Evolutionary conservation across 2,888 invertebrate species (phyloP).

Genomic region (Dasysyrphus tricinctus): DNA sequence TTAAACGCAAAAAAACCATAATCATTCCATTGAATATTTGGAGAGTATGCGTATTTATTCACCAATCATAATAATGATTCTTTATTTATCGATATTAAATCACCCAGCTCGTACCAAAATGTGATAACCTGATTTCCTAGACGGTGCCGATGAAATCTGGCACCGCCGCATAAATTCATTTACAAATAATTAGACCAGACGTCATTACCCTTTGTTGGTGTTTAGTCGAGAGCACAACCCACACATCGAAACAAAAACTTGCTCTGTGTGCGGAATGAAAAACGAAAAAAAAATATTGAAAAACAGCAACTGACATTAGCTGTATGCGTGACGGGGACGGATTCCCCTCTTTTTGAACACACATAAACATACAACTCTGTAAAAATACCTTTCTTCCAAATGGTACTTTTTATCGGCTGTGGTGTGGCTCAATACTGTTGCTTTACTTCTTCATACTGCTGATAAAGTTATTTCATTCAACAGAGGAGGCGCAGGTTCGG

Average conservation of each 20-base stretch:
- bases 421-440: slow-evolving; percentile 62
- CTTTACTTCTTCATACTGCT: slow-evolving; percentile 52
- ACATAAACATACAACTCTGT: not conserved
- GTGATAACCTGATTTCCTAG: slow-evolving; percentile 29
- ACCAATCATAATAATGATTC: not conserved
- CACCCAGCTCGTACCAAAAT: not conserved
- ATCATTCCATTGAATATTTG: not conserved
- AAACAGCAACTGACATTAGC: slow-evolving; percentile 6
- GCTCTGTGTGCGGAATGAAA: not conserved
- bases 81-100: not conserved
- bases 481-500: slow-evolving; percentile 63
- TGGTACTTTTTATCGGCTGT: slow-evolving; percentile 28
- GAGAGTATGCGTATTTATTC: not conserved
- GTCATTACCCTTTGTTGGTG: slow-evolving; percentile 75
- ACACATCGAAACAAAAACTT: not conserved
- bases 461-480: slow-evolving; percentile 71
- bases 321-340: slow-evolving; percentile 53
- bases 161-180: slow-evolving; percentile 70
- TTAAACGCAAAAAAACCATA: not conserved
- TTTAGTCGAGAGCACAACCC: slow-evolving; percentile 43
- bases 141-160: slow-evolving; percentile 60
- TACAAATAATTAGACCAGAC: slow-evolving; percentile 76
- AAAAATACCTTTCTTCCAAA: slow-evolving; percentile 42
- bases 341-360: slow-evolving; percentile 61
- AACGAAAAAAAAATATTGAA: slow-evolving; percentile 6